Conservation (phyloP, 2,113 vertebrate species). For the Channa maculata region DNA sequence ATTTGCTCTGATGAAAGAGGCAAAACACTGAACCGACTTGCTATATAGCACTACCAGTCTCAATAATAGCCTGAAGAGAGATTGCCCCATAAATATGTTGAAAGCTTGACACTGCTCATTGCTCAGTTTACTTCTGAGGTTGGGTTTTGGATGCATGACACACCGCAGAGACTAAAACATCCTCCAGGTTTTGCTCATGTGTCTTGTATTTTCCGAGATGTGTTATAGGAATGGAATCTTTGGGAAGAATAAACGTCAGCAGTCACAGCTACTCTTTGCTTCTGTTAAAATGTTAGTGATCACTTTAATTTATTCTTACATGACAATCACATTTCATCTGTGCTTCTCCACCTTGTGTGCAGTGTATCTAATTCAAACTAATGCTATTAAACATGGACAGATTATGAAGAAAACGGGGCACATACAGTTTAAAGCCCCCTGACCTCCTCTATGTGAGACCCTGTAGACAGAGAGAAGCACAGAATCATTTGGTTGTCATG, state of each 20-base stretch:
- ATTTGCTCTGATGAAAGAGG: constrained; percentile 43
- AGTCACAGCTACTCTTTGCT: not conserved
- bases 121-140: constrained; percentile 49
- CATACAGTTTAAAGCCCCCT: too few relatives aligned
- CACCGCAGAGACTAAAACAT: constrained; percentile 49
- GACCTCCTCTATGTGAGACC: too few relatives aligned
- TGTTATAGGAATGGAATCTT: constrained; percentile 34
- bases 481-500: too few relatives aligned
- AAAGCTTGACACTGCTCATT: constrained; percentile 35
- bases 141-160: constrained; percentile 48
- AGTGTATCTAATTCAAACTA: too few relatives aligned
- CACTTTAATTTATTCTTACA: too few relatives aligned
- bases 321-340: too few relatives aligned
- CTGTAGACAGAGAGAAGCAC: too few relatives aligned
- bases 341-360: too few relatives aligned
- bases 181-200: constrained; percentile 38
- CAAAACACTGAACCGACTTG: constrained; percentile 35
- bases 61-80: constrained; percentile 15
- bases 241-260: not conserved
- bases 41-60: constrained; percentile 19
- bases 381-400: too few relatives aligned
- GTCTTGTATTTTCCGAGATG: constrained; percentile 46
- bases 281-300: too few relatives aligned
- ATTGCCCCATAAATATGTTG: constrained; percentile 32
- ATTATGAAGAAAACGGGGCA: too few relatives aligned